Evolutionary conservation across 2,888 invertebrate species (phyloP), one percentile per base, ranked within the genome.

Genomic region (Podabrus alpinus): DNA sequence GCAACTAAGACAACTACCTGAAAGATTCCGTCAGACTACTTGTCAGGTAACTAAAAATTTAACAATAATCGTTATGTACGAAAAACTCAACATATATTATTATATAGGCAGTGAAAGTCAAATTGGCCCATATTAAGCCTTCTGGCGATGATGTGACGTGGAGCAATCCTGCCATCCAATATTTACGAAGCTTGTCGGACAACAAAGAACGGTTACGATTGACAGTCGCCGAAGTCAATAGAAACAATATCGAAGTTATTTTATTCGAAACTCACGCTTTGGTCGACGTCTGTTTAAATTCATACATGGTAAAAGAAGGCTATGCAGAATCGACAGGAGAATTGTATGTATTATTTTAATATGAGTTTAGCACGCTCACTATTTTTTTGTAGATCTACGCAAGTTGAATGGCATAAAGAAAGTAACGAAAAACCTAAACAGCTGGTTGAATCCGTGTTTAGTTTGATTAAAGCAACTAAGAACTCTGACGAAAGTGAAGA

Each of bases 301-400:
- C 89, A 0, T 74, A 88, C 59, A 81, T 93, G 74, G 90, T 91
- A 0, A 84, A 86, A 10, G 85, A 88, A 16, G 86, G 87, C 0
- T 85, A 88, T 19, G 92, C 90, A 0, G 72, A 82, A 13, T 89
- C 90, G 68, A 89, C 87, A 3, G 92, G 91, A 0, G 81, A 83
- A 64, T 84, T 87, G 90, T 91, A 85, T 85, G 86, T 83, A 62
- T 66, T 15, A 62, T 17, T 45, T 66, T 60, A 19, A 24, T 19
- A 59, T 0, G n/a, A 64, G 15, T 13, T 13, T 24, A 61, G 1
- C 15, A 17, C 17, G 15, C 21, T 62, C 9, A 21, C 64, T 0
- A 10, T 68, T 72, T 79, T 82, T 21, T 77, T 64, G n/a, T 15
- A 86, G 85, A 21, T 84, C 86, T 0, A 68, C 77, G 67, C 82